Evolutionary conservation across 2,113 vertebrate genomes (phyloP).

Genomic region (Solenodon paradoxus): DNA sequence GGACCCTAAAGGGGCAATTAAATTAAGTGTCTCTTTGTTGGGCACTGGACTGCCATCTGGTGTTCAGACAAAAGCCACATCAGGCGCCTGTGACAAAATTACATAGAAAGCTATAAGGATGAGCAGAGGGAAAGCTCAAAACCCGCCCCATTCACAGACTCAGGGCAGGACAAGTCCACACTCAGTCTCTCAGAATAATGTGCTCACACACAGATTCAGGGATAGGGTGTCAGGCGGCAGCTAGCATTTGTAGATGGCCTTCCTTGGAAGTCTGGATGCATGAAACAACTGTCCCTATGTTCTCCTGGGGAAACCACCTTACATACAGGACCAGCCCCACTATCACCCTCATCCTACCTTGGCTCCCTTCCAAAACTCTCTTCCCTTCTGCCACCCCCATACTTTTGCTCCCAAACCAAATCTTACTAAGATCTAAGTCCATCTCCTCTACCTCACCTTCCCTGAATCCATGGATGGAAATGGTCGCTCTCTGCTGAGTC

Average conservation of each 20-base stretch:
- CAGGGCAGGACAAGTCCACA: neutral
- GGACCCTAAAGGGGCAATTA: constrained; percentile 69
- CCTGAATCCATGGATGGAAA: neutral
- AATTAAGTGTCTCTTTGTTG: neutral
- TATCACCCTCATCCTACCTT: too few species aligned
- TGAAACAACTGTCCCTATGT: neutral
- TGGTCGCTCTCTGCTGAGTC: neutral
- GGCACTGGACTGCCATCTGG: neutral
- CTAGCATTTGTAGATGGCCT: neutral
- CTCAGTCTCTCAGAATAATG: neutral
- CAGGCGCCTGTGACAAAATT: neutral
- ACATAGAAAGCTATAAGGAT: fast-evolving
- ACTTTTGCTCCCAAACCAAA: neutral
- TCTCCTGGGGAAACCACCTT: neutral
- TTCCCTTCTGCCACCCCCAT: neutral
- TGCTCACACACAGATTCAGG: neutral
- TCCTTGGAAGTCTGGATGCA: neutral
- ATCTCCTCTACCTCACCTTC: neutral
- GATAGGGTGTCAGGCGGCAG: neutral
- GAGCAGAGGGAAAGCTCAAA: neutral
- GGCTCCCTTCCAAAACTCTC: neutral
- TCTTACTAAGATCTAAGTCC: neutral
- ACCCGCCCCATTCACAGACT: neutral
- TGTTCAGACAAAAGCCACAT: neutral
- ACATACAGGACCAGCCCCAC: neutral